These are phyloP conservation scores for Stomatorhinus ivindoensis DNA, from an alignment of 2,113 vertebrate species.

Conservation along the genomic window DNA sequence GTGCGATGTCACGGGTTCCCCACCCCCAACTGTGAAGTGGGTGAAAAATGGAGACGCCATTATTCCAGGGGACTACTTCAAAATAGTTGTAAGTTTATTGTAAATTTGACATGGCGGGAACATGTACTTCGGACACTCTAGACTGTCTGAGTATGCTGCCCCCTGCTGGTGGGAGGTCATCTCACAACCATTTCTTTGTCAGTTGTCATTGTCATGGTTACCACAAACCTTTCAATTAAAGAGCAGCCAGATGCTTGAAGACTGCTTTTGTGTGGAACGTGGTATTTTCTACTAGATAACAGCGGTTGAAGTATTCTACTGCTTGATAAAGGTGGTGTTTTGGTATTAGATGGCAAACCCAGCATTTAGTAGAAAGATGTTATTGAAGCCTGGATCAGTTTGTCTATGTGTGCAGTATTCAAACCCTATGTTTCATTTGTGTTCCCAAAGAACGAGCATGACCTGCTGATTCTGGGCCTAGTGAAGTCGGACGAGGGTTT, in stretches of 20 bases:
- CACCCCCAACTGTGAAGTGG: conserved; percentile 87
- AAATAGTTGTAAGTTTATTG: conserved; percentile 76
- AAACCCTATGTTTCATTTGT: not conserved
- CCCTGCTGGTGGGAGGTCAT: conserved; percentile 5
- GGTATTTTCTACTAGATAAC: not conserved
- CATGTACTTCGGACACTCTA: not conserved
- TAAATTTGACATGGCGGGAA: not conserved
- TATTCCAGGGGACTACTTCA: conserved; percentile 97
- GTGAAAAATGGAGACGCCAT: conserved; percentile 94
- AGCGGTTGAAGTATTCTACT: not conserved
- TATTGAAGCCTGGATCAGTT: not conserved
- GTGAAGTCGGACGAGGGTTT: conserved; percentile 96
- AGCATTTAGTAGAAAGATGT: not conserved
- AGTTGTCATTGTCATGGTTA: not conserved
- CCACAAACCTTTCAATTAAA: not conserved
- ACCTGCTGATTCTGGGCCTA: conserved; percentile 90
- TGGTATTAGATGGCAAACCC: not conserved
- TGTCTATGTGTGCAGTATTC: not conserved
- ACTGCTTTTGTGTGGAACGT: not conserved
- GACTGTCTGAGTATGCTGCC: not conserved
- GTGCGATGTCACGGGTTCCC: conserved; percentile 83
- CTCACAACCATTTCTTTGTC: not conserved
- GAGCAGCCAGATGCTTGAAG: not conserved
- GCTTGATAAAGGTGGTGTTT: not conserved
- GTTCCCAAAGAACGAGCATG: conserved; percentile 78